Evolutionary conservation across 1,140 invertebrate genomes (phyloP).

Genomic region (Hyles euphorbiae): DNA sequence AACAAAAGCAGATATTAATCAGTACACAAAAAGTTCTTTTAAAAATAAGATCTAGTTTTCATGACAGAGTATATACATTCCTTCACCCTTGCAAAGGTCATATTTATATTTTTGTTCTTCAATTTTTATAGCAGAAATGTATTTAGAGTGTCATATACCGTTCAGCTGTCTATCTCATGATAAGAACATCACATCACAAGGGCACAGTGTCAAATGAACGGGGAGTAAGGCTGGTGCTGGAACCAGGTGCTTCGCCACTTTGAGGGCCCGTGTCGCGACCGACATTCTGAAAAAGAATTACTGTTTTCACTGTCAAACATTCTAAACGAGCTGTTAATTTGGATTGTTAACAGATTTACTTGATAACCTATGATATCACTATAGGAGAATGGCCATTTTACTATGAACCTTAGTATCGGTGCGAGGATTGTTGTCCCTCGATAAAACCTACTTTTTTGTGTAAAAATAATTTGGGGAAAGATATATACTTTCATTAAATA

Average conservation of each 20-base stretch:
- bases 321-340: too few relatives aligned
- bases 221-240: slow-evolving; percentile 64
- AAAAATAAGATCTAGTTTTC: slow-evolving; percentile 41
- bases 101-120: slow-evolving; percentile 7
- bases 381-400: too few relatives aligned
- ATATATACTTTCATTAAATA: too few relatives aligned
- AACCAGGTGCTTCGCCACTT: slow-evolving; percentile 73
- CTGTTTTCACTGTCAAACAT: too few relatives aligned
- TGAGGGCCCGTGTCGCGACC: slow-evolving; percentile 68
- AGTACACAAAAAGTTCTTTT: slow-evolving; percentile 46
- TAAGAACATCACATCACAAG: slow-evolving; percentile 57
- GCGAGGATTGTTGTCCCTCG: too few relatives aligned
- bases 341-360: too few relatives aligned
- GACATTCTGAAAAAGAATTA: slow-evolving; percentile 59
- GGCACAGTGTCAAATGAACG: slow-evolving; percentile 57
- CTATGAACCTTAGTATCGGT: too few relatives aligned
- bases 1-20: slow-evolving; percentile 48
- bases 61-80: slow-evolving; percentile 51
- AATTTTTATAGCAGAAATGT: slow-evolving; percentile 12
- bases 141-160: slow-evolving; percentile 62
- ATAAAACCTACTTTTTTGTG: too few relatives aligned
- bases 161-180: slow-evolving; percentile 36
- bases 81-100: slow-evolving; percentile 2
- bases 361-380: too few relatives aligned
- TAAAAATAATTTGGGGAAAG: too few relatives aligned